Percentiles rank a stretch among this genome's conserved stretches.
These are phyloP conservation scores for Pelochelys cantorii DNA, from an alignment of 2,797 vertebrate species.

Conservation along the genomic window DNA sequence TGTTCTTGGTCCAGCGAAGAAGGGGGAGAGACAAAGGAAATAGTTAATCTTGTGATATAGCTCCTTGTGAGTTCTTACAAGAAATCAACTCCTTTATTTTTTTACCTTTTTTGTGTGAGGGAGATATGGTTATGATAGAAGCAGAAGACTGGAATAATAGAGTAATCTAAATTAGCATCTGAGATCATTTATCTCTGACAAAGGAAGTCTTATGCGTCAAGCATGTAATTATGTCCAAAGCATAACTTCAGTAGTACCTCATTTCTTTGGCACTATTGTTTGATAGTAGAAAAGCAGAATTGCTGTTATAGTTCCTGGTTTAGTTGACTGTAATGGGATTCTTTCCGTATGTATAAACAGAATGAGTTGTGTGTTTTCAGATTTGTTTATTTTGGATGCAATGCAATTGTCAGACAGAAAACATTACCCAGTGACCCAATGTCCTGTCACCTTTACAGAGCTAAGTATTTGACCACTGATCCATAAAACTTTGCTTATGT, in stretches of 20 bases:
- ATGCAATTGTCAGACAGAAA: slow-evolving; percentile 30
- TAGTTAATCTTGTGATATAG: background rate
- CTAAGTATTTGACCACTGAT: slow-evolving; percentile 67
- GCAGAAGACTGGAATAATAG: slow-evolving; percentile 15
- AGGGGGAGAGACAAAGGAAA: background rate
- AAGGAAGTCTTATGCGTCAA: background rate
- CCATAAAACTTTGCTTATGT: slow-evolving; percentile 59
- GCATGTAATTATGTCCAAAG: background rate
- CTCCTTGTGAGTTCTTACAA: background rate
- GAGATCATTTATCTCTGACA: background rate
- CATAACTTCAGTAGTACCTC: background rate
- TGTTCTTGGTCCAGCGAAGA: background rate
- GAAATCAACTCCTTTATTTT: background rate
- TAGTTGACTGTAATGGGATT: background rate
- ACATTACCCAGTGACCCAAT: slow-evolving; percentile 62
- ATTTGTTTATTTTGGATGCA: slow-evolving; percentile 45
- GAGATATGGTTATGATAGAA: background rate
- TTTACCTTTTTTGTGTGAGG: background rate
- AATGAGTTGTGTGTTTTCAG: background rate
- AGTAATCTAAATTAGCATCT: background rate
- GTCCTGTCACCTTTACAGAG: slow-evolving; percentile 66
- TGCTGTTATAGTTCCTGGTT: background rate
- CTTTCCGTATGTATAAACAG: slow-evolving; percentile 13
- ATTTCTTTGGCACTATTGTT: background rate
- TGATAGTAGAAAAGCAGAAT: background rate